Evolutionary conservation across 2,888 invertebrate genomes (phyloP).

Genomic region (Andrena praecox): DNA sequence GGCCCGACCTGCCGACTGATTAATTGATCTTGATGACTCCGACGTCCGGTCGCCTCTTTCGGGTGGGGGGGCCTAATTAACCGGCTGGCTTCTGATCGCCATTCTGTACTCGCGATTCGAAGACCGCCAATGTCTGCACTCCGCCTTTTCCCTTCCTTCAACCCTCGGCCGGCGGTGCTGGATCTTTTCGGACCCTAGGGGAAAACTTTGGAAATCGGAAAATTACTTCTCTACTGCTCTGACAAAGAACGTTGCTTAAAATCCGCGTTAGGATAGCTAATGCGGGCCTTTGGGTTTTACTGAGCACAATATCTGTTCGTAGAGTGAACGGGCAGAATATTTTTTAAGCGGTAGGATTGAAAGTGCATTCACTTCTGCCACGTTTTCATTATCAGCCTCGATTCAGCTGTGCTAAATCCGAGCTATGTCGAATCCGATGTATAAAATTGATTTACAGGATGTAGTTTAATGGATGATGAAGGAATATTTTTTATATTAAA

Average conservation of each 20-base stretch:
- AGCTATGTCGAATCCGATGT: too few species aligned
- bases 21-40: conserved; percentile 25
- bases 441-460: too few species aligned
- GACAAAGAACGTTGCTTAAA: too few species aligned
- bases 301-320: neutral
- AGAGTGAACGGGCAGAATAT: neutral
- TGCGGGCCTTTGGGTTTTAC: neutral
- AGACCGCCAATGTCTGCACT: too few species aligned
- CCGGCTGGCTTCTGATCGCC: neutral
- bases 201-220: too few species aligned
- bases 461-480: too few species aligned
- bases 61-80: neutral
- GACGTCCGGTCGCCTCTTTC: neutral
- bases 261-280: neutral
- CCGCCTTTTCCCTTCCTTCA: too few species aligned
- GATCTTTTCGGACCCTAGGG: too few species aligned
- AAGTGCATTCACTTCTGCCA: neutral
- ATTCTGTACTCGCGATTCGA: neutral
- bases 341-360: conserved; percentile 5
- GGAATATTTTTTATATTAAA: too few species aligned
- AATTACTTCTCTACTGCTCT: too few species aligned
- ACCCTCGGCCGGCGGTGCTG: too few species aligned
- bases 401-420: too few species aligned
- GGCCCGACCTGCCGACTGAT: conserved; percentile 11
- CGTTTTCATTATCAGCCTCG: neutral